phyloP scores from a whole-genome alignment of 2,888 invertebrate species.

The Pheosia gnoma region DNA sequence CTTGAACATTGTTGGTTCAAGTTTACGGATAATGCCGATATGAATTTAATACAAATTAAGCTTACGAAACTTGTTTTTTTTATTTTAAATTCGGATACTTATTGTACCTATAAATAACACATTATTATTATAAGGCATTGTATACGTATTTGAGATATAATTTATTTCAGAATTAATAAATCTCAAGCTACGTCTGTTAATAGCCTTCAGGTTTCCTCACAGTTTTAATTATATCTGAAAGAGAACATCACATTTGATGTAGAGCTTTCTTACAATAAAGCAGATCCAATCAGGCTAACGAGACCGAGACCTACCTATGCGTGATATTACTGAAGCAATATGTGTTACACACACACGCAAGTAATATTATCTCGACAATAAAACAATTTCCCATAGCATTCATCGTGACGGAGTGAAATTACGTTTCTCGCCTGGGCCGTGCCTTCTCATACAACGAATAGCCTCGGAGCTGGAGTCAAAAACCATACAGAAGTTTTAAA shows the following conservation, averaged over 20 bases:
- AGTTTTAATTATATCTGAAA: background rate
- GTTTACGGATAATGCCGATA: slow-evolving; percentile 29
- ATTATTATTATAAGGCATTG: too few relatives aligned
- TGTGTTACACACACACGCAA: slow-evolving; percentile 25
- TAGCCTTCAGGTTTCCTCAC: too few relatives aligned
- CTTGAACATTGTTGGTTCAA: slow-evolving; percentile 25
- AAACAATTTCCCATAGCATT: slow-evolving; percentile 42
- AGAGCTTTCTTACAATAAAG: too few relatives aligned
- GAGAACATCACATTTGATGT: background rate
- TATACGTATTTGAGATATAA: too few relatives aligned
- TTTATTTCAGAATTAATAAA: too few relatives aligned
- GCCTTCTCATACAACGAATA: slow-evolving; percentile 20
- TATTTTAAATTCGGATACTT: too few relatives aligned
- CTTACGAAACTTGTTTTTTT: background rate
- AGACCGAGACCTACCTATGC: background rate
- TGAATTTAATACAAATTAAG: slow-evolving; percentile 2
- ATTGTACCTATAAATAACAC: too few relatives aligned
- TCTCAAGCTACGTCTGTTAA: too few relatives aligned
- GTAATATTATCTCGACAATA: slow-evolving; percentile 26
- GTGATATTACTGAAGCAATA: slow-evolving; percentile 17
- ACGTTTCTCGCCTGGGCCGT: slow-evolving; percentile 33
- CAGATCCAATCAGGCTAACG: background rate
- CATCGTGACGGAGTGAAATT: slow-evolving; percentile 41
- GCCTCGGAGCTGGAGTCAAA: background rate
- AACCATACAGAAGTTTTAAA: background rate